Evolutionary conservation across 2,797 vertebrate species (phyloP), one percentile per base, ranked within the genome.

Genomic region (Garrulus glandarius): DNA sequence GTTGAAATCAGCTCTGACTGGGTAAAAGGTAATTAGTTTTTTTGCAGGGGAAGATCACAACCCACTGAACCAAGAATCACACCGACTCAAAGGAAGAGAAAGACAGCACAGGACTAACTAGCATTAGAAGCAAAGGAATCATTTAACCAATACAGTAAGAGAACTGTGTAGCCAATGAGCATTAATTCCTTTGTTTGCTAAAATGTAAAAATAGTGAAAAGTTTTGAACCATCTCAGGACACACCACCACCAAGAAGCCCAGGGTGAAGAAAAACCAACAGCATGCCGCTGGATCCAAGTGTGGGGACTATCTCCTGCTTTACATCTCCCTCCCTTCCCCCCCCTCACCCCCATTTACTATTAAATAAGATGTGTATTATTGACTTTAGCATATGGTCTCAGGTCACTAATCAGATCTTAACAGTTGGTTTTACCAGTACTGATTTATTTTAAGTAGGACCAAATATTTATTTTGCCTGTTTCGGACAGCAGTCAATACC

Each of bases 11-110:
- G 41, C 36, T 61, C 26, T 10, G 22, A 37, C 2, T 23, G 22
- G 34, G 18, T 20, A 56, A 39, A 78, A 57, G 29, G 23, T 15
- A 55, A 43, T 53, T 61, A 19, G 12, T 26, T 47, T 47, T 47
- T 47, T 49, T 27, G 6, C 34, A 49, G 36, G 10, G 9, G 13
- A 34, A 36, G 36, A 61, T 82, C 55, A 61, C 36, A 68, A n/a
- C 8, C 3, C 32, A 49, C 13, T 14, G 27, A 75, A 39, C 20
- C 34, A 47, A 53, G 46, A 74, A 80, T 72, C 0, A 0, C 17
- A 80, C 5, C 0, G 0, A 30, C 29, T 39, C 53, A 41, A 47
- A 80, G 1, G 0, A 52, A 19, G 30, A 34, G 12, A 67, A 65
- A 46, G 41, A 68, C 34, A 88, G 34, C 22, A 60, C 0, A 0